A percentile compares a stretch with the other conserved stretches of the same genome.
Evolutionary conservation across 2,797 vertebrate genomes (phyloP).

Genomic region (Staurois parvus): DNA sequence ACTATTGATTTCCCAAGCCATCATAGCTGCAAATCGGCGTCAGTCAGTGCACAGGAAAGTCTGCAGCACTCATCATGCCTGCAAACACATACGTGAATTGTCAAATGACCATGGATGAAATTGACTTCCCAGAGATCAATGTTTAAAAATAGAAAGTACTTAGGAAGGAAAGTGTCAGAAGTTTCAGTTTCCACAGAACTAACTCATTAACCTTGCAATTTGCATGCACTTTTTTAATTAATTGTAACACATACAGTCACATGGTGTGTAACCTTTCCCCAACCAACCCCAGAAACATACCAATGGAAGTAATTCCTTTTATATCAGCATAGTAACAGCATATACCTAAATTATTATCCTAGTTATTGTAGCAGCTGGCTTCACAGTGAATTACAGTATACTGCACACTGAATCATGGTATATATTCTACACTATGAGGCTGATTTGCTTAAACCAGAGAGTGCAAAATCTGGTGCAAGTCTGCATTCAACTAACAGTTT

Average conservation of each 20-base stretch:
- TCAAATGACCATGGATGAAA: constrained; percentile 34
- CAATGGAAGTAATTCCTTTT: background rate
- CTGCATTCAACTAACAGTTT: too few species aligned
- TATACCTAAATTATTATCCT: background rate
- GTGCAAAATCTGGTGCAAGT: too few species aligned
- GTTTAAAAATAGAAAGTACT: constrained; percentile 51
- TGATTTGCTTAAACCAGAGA: too few species aligned
- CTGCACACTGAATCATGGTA: too few species aligned
- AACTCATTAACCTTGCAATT: constrained; percentile 15
- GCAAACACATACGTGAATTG: constrained; percentile 22
- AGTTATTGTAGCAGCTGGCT: too few species aligned
- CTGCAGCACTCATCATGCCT: constrained; percentile 32
- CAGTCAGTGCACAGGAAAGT: constrained; percentile 28
- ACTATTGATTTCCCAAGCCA: constrained; percentile 54
- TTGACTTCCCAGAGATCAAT: constrained; percentile 52
- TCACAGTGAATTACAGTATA: too few species aligned
- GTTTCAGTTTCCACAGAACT: constrained; percentile 2
- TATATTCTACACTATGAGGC: too few species aligned
- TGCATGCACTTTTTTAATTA: background rate
- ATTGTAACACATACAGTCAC: background rate
- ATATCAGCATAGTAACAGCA: background rate
- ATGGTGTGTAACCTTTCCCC: background rate
- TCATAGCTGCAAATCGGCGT: constrained; percentile 33
- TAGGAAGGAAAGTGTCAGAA: constrained; percentile 18
- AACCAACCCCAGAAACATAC: background rate